Conservation (phyloP, 2,113 vertebrate genomes). For the Atrichornis clamosus region DNA sequence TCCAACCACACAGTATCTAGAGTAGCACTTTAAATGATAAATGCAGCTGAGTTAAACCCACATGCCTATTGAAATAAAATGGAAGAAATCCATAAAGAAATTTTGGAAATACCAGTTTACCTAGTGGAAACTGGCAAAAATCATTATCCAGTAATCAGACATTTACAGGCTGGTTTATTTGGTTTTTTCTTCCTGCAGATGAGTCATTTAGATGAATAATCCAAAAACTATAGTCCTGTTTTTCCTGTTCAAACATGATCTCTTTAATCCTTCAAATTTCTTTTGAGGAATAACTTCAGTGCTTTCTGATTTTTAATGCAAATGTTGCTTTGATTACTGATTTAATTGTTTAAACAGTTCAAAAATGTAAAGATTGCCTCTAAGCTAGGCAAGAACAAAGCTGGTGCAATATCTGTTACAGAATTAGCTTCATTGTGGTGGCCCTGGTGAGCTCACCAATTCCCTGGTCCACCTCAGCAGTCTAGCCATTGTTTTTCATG, state of each 20-base stretch:
- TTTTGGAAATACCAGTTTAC: neutral
- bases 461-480: neutral
- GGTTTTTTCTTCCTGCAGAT: neutral
- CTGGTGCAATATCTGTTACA: neutral
- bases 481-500: neutral
- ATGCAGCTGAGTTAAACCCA: neutral
- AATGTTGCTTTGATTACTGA: neutral
- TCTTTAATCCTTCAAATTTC: neutral
- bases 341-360: constrained; percentile 2
- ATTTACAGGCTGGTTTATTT: neutral
- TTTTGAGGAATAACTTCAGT: neutral
- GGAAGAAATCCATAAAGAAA: neutral
- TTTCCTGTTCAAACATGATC: neutral
- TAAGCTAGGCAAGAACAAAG: neutral
- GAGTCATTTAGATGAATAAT: neutral
- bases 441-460: neutral
- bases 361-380: neutral
- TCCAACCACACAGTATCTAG: neutral
- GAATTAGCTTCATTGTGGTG: neutral
- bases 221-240: neutral
- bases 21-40: neutral
- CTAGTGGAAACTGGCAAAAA: neutral
- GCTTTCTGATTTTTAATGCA: neutral
- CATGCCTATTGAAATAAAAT: neutral
- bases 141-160: neutral